Base-by-base conservation (phyloP, 1,140 invertebrate genomes). In the Drosophila leontia region DNA sequence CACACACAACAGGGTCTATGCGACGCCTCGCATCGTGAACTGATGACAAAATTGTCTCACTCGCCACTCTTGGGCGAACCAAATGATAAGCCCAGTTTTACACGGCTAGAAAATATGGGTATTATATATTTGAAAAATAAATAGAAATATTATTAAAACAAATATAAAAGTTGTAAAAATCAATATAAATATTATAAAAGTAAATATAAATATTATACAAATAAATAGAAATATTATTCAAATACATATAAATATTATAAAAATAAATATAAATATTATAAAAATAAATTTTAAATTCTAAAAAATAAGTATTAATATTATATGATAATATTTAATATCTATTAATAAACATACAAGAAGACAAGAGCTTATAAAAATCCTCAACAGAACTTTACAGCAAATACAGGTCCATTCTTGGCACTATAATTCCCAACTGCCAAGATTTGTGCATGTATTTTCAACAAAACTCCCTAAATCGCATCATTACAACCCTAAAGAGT, bases 31-130 rank as follows among this genome's bases (percentile, higher is more conserved):
- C 44, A 39, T 68, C n/a, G 39, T 53, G 26, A 32, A 44, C 63
- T 87, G 76, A 80, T 87, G 84, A 87, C 77, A 83, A 88, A 87
- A 87, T 87, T 86, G 82, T 78, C 68, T 72, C 67, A 84, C 47
- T 58, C 39, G 53, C 57, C 72, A 77, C 61, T 67, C 63, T 48
- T 48, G 6, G 55, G 45, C 63, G 56, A 77, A 69, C 74, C 74
- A 23, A 42, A 50, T 59, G 61, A 77, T 55, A 57, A 75, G n/a
- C 41, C 32, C 5, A 26, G 51, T 37, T 19, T 45, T 60, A 51
- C 65, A 77, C 75, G 50, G 74, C 68, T 11, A 57, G 19, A 50
- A 58, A 26, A 48, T 6, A 29, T 0, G 12, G 34, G 12, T 8
- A 47, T 23, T 23, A 23, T 23, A 0, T 5, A 23, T 23, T 47